Conservation (phyloP, 1,140 invertebrate species). For the Eubasilissa regina region DNA sequence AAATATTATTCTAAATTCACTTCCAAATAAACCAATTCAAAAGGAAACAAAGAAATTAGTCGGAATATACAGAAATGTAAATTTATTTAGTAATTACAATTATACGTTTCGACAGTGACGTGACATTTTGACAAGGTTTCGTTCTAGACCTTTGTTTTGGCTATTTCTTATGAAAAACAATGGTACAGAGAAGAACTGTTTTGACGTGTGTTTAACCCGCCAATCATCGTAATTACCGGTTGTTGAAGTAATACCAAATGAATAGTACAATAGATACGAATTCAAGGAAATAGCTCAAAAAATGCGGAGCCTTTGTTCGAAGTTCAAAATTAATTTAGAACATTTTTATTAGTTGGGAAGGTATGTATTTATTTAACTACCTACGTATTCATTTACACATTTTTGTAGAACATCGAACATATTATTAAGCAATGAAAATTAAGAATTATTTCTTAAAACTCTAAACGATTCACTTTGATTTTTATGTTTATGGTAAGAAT, state of each 20-base stretch:
- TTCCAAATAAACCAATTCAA: not conserved
- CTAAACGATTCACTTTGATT: no score
- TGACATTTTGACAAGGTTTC: slow-evolving; percentile 43
- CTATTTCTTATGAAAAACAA: slow-evolving; percentile 38
- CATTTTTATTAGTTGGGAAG: no score
- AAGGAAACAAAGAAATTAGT: slow-evolving; percentile 23
- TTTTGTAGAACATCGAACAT: no score
- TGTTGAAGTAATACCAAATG: slow-evolving; percentile 9
- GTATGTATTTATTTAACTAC: no score
- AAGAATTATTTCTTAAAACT: no score
- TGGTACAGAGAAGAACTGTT: slow-evolving; percentile 3
- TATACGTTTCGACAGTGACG: slow-evolving; percentile 24
- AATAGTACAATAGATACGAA: slow-evolving; percentile 1
- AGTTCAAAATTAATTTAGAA: no score
- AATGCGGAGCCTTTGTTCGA: not conserved
- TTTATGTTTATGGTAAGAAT: no score
- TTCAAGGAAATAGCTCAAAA: not conserved
- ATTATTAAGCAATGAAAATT: no score
- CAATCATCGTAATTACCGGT: slow-evolving; percentile 42
- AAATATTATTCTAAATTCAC: slow-evolving; percentile 19
- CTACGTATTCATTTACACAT: no score
- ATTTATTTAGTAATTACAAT: slow-evolving; percentile 30
- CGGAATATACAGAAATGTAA: slow-evolving; percentile 20
- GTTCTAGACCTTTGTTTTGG: slow-evolving; percentile 8
- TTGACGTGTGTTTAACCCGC: slow-evolving; percentile 30